phyloP scores from a whole-genome alignment of 2,888 invertebrate genomes.

The Xanthia icteritia region DNA sequence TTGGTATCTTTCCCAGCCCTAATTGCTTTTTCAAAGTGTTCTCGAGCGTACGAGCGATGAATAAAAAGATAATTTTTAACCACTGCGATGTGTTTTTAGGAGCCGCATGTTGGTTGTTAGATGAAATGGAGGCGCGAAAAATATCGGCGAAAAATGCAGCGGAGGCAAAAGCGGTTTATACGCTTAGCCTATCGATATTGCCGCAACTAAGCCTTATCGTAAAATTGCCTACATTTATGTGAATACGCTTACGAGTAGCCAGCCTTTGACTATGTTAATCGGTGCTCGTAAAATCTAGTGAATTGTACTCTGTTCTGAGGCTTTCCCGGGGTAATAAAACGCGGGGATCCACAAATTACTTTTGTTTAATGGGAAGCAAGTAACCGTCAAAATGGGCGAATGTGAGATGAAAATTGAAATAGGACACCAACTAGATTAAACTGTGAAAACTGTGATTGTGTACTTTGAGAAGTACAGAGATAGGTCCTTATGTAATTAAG shows the following conservation, averaged over 20 bases:
- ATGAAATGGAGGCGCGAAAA: constrained; percentile 37
- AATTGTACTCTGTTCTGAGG: constrained; percentile 50
- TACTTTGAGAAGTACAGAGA: constrained; percentile 2
- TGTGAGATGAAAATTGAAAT: constrained; percentile 26
- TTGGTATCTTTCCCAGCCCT: constrained; percentile 45
- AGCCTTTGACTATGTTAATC: constrained; percentile 53
- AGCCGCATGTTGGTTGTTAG: constrained; percentile 33
- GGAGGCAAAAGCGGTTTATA: constrained; percentile 37
- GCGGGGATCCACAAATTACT: constrained; percentile 50
- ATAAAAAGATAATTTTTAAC: constrained; percentile 42
- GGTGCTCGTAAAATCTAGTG: constrained; percentile 57
- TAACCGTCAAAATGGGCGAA: constrained; percentile 20
- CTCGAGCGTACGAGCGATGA: constrained; percentile 45
- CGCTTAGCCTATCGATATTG: constrained; percentile 30
- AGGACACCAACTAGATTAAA: not conserved
- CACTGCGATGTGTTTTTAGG: constrained; percentile 21
- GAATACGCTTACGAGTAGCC: constrained; percentile 37
- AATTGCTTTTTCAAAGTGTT: constrained; percentile 55
- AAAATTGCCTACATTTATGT: constrained; percentile 53
- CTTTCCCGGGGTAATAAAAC: constrained; percentile 46
- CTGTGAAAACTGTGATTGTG: constrained; percentile 8
- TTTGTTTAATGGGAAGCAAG: constrained; percentile 41
- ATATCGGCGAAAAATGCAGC: constrained; percentile 43
- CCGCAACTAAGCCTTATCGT: constrained; percentile 28
- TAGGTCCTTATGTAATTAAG: constrained; percentile 1